phyloP scores from a whole-genome alignment of 2,113 vertebrate species.

The Microtus pennsylvanicus region DNA sequence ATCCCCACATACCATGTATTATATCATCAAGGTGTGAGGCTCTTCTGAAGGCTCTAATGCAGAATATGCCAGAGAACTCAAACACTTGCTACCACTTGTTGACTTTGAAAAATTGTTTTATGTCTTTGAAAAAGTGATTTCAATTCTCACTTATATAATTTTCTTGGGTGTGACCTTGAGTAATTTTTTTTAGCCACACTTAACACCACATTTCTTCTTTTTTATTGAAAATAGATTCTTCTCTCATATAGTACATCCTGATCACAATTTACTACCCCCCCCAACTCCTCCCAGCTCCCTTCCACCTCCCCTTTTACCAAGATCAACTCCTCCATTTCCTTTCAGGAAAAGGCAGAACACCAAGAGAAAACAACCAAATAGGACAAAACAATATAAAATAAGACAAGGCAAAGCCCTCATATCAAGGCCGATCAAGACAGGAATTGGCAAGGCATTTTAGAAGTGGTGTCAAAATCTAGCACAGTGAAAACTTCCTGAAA shows the following conservation, averaged over 20 bases:
- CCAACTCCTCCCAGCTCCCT: no score
- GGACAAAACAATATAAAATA: no score
- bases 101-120: slow-evolving; percentile 1
- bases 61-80: not conserved
- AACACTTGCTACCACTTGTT: slow-evolving; percentile 2
- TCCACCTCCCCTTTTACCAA: not conserved
- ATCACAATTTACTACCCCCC: not conserved
- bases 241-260: not conserved
- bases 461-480: not conserved
- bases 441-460: no score
- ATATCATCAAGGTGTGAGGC: not conserved
- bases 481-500: not conserved
- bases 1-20: not conserved
- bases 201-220: not conserved
- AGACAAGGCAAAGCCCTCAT: no score
- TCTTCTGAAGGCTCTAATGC: not conserved
- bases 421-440: no score
- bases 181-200: not conserved
- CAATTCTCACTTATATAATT: not conserved
- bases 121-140: not conserved
- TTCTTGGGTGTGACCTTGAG: not conserved
- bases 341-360: no score
- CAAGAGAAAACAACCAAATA: no score
- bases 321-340: not conserved
- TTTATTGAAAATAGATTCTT: not conserved